phyloP scores from a whole-genome alignment of 2,797 vertebrate species.

The Galagoides demidoff region DNA sequence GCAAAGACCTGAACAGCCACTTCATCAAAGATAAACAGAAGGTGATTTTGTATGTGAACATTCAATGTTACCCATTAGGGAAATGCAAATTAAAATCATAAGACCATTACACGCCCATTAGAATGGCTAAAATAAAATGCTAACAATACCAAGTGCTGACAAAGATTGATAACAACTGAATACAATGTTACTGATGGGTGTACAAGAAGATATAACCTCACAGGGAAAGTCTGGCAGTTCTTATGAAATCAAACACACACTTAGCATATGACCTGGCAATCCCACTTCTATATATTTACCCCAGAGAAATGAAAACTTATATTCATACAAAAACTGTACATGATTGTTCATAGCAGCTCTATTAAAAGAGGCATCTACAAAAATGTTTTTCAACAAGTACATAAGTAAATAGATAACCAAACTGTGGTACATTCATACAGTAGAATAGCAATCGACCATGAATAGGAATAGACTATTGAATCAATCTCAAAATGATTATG shows the following conservation, averaged over 20 bases:
- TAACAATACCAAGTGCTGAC: background rate
- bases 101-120: background rate
- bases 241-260: background rate
- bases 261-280: background rate
- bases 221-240: background rate
- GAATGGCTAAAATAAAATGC: constrained; percentile 26
- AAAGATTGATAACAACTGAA: background rate
- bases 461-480: constrained; percentile 9
- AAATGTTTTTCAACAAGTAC: constrained; percentile 29
- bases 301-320: constrained; percentile 44
- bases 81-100: constrained; percentile 49
- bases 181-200: background rate
- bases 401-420: constrained; percentile 11
- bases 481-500: constrained; percentile 31
- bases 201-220: background rate
- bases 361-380: background rate
- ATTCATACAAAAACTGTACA: background rate
- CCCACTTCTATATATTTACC: background rate
- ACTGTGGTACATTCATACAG: background rate
- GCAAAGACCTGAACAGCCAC: background rate
- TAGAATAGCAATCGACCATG: background rate
- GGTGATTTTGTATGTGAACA: background rate
- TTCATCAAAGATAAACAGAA: background rate
- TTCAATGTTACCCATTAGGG: background rate
- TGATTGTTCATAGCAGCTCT: background rate